A percentile compares a stretch with the other conserved stretches of the same genome.
Evolutionary conservation across 2,113 vertebrate species (phyloP).

Genomic region (Meles meles): DNA sequence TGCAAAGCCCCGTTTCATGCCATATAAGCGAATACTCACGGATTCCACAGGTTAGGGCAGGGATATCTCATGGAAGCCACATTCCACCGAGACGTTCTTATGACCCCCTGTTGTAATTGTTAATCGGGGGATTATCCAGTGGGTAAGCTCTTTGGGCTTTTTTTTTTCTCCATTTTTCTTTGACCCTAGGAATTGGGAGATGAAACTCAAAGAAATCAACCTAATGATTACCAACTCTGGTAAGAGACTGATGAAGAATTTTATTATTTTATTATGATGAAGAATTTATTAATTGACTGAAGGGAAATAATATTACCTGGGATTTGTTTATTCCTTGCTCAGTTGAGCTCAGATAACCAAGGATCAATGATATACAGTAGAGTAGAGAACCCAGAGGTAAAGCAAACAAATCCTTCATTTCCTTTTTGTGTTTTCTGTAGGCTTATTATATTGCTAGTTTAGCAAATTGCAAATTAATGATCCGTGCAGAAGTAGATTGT

Average conservation of each 20-base stretch:
- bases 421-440: conserved; percentile 20
- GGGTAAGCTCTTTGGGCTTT: not conserved
- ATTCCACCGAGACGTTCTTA: not conserved
- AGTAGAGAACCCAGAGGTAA: not conserved
- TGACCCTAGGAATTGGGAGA: not conserved
- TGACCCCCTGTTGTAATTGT: not conserved
- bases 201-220: not conserved
- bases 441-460: conserved; percentile 4
- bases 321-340: conserved; percentile 50
- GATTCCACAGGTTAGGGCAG: not conserved
- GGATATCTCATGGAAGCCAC: not conserved
- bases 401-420: conserved; percentile 32
- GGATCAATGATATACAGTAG: not conserved
- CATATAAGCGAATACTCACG: not conserved
- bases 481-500: not conserved
- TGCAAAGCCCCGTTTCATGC: not conserved
- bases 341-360: conserved; percentile 53
- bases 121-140: not conserved
- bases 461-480: conserved; percentile 41
- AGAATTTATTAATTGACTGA: conserved; percentile 33
- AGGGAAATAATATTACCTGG: conserved; percentile 30
- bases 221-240: not conserved
- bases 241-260: not conserved
- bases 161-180: conserved; percentile 1
- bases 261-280: conserved; percentile 39